Conservation (phyloP, 2,797 vertebrate species). For the Loris lydekkerianus region DNA sequence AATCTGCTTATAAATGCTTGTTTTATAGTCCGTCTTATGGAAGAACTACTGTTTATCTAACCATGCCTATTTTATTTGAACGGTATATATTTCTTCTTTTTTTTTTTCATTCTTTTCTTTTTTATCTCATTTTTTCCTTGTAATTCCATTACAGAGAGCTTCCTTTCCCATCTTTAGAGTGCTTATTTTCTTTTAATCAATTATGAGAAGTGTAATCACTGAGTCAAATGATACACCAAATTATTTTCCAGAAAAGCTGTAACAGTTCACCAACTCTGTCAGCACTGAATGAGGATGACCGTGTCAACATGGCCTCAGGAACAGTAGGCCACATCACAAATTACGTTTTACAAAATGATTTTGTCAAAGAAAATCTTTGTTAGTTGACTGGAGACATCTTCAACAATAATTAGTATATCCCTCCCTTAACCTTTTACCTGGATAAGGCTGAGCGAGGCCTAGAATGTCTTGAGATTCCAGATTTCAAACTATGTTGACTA, state of each 20-base stretch:
- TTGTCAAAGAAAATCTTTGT: background rate
- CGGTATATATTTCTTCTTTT: background rate
- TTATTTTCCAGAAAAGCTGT: background rate
- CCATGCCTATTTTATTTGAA: background rate
- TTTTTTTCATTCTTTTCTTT: background rate
- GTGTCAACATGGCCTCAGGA: background rate
- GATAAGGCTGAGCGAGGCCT: background rate
- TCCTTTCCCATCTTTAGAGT: constrained; percentile 10
- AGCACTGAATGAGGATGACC: background rate
- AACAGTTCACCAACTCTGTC: background rate
- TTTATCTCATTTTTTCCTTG: background rate
- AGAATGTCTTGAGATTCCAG: background rate
- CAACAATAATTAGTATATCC: background rate
- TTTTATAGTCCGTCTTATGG: background rate
- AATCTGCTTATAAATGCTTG: background rate
- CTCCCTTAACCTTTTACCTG: background rate
- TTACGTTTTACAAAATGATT: constrained; percentile 15
- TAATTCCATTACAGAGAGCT: background rate
- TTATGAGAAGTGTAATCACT: constrained; percentile 25
- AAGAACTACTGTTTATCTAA: constrained; percentile 20
- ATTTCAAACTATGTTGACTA: background rate
- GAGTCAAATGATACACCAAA: background rate
- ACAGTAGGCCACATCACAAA: background rate
- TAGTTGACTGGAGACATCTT: background rate
- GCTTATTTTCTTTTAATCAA: constrained; percentile 45